Evolutionary conservation across 2,888 invertebrate species (phyloP).

Genomic region (Macropis europaea): DNA sequence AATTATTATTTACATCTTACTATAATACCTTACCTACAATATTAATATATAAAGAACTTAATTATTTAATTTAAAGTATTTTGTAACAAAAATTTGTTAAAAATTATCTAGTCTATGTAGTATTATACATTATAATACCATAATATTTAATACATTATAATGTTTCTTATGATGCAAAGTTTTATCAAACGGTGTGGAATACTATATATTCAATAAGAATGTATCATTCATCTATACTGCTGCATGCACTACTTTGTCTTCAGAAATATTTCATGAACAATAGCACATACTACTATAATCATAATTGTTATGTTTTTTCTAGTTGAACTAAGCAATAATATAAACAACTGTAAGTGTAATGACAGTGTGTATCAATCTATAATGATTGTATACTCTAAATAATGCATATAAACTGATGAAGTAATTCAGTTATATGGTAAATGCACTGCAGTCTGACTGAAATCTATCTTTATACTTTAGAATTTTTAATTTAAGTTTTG

Average conservation of each 20-base stretch:
- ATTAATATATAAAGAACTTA: not conserved
- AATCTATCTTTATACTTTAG: conserved; percentile 4
- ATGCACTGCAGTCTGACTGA: not conserved
- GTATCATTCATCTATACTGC: not conserved
- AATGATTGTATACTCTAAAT: not conserved
- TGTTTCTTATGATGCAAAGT: not conserved
- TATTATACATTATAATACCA: not conserved
- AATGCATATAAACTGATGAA: not conserved
- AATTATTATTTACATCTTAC: not conserved
- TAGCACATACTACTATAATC: not conserved
- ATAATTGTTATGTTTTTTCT: not conserved
- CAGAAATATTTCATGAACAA: not conserved
- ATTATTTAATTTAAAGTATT: not conserved
- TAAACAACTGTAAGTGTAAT: not conserved
- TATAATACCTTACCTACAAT: not conserved
- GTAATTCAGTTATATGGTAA: not conserved
- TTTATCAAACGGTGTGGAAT: not conserved
- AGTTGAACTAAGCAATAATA: conserved; percentile 2
- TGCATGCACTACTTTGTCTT: conserved; percentile 27
- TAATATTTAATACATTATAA: no score
- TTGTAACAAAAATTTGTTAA: not conserved
- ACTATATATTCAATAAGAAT: not conserved
- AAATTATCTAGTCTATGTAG: not conserved
- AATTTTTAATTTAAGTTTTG: not conserved
- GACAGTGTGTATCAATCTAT: conserved; percentile 3